Percentiles rank a stretch among this genome's conserved stretches.
Evolutionary conservation across 1,140 invertebrate genomes (phyloP).

Genomic region (Zaprionus vittiger): DNA sequence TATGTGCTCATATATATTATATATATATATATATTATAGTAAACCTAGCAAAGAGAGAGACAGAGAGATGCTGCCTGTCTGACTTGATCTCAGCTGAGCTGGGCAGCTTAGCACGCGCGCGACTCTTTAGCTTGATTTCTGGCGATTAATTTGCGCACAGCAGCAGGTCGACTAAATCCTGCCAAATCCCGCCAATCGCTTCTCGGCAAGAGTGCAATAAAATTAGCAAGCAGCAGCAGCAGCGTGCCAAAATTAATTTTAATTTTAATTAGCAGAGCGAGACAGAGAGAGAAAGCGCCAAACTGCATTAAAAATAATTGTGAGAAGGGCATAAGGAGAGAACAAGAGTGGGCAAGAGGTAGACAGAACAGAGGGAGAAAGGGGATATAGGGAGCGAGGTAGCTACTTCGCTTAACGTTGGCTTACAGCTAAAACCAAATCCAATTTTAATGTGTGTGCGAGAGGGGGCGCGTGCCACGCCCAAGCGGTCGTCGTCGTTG

Average conservation of each 20-base stretch:
- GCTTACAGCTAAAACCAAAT: slow-evolving; percentile 60
- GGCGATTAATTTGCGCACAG: slow-evolving; percentile 52
- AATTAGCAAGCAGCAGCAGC: slow-evolving; percentile 56
- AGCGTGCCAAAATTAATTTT: slow-evolving; percentile 69
- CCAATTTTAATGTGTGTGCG: slow-evolving; percentile 67
- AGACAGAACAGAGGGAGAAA: background rate
- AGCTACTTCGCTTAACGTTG: slow-evolving; percentile 53
- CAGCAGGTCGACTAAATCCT: slow-evolving; percentile 9
- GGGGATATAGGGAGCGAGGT: background rate
- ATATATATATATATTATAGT: too few species aligned
- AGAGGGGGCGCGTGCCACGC: slow-evolving; percentile 44
- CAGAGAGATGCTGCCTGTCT: background rate
- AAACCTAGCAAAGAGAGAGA: background rate
- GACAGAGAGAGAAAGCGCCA: background rate
- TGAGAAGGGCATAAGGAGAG: background rate
- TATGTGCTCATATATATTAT: too few species aligned
- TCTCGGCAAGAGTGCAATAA: slow-evolving; percentile 46
- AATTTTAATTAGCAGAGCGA: slow-evolving; percentile 69
- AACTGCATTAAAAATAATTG: slow-evolving; percentile 67
- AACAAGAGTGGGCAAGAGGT: too few species aligned
- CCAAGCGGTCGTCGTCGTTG: slow-evolving; percentile 62
- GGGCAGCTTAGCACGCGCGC: slow-evolving; percentile 14
- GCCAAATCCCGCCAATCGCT: slow-evolving; percentile 3
- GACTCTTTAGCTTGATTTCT: slow-evolving; percentile 42
- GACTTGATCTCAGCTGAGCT: background rate